phyloP scores from a whole-genome alignment of 2,113 vertebrate species.

The Telmatochromis brichardi region DNA sequence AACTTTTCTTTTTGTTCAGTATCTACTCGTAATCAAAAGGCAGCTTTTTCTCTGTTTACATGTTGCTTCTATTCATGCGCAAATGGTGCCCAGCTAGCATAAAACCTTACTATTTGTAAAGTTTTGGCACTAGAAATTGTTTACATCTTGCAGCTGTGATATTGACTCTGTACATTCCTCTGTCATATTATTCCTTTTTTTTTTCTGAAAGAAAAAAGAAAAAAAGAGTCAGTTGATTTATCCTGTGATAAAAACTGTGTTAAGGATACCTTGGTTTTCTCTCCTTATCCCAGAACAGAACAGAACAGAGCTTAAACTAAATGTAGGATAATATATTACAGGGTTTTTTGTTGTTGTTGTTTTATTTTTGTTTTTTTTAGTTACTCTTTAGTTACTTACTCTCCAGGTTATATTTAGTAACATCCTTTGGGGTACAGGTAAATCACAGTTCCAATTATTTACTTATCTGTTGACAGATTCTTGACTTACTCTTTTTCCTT shows the following conservation, averaged over 20 bases:
- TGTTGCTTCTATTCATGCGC: slow-evolving; percentile 10
- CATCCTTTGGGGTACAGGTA: neutral
- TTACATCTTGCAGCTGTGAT: slow-evolving; percentile 73
- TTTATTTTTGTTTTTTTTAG: neutral
- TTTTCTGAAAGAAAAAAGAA: neutral
- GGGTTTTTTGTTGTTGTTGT: neutral
- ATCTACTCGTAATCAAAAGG: slow-evolving; percentile 27
- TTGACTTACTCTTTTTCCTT: neutral
- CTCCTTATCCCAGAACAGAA: neutral
- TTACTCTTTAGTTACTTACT: neutral
- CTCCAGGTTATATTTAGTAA: neutral
- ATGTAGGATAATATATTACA: neutral
- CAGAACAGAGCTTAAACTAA: neutral
- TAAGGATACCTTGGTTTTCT: neutral
- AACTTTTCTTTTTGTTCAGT: neutral
- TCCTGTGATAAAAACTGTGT: neutral
- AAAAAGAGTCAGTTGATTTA: neutral
- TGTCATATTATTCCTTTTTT: slow-evolving; percentile 70
- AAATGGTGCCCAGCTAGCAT: slow-evolving; percentile 16
- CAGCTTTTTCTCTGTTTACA: slow-evolving; percentile 53
- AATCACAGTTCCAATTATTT: neutral
- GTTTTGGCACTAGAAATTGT: slow-evolving; percentile 77
- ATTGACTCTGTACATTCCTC: slow-evolving; percentile 47
- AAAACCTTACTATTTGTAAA: slow-evolving; percentile 52
- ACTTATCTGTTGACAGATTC: neutral